Evolutionary conservation across 2,797 vertebrate genomes (phyloP), one percentile per base, ranked within the genome.

Genomic region (Cirrhinus molitorella): DNA sequence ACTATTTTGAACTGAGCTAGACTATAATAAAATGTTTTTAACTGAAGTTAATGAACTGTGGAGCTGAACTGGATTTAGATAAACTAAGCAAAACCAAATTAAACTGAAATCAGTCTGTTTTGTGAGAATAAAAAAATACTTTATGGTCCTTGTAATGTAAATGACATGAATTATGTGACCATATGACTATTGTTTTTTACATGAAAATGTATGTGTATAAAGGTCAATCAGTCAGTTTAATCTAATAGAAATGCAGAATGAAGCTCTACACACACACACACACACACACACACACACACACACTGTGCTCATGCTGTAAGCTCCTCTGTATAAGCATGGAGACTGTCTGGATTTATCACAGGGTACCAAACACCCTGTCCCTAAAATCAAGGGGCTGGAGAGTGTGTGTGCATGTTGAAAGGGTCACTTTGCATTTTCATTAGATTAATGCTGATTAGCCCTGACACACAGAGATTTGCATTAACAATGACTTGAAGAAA

Each of bases 401-500:
- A 23, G 19, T 85, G 28, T 86, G 78, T 77, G 65, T 77, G 65
- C 51, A 49, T 51, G 47, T 3, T 49, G 84, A 6, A 57, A 83
- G 85, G 51, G 74, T 85, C 88, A 89, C 88, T 90, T 88, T 93
- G 90, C 90, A 92, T 92, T 92, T 92, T 92, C 88, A 94, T 93
- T 90, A 91, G 90, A 92, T 91, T 93, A 94, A 93, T 92, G 89
- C 91, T 79, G 71, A 88, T 85, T 57, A 51, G 88, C 86, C 86
- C 76, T 78, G 84, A 87, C 87, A 81, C 90, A 87, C 84, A 49
- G 86, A 88, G 89, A 91, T 89, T 88, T 91, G 91, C 93, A 93
- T 92, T 92, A 91, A 92, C 92, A 92, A 93, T 93, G 89, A 93
- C 91, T 93, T 92, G 86, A 91, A 45, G 43, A 43, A 89, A 87